Conservation (phyloP, 2,113 vertebrate species). For the Lamprologus sp. region DNA sequence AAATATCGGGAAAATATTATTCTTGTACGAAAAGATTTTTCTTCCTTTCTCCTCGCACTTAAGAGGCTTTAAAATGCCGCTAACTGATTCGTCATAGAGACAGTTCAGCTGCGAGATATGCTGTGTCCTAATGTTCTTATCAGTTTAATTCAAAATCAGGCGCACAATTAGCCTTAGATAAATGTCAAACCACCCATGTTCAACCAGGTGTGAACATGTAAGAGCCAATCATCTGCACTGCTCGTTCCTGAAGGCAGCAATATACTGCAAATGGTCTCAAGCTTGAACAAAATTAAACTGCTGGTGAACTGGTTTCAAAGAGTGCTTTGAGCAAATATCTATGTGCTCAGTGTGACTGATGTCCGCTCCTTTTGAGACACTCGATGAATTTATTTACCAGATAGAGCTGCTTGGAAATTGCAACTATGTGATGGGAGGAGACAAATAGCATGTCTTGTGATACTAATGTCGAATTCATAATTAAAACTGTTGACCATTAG, state of each 20-base stretch:
- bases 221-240: background rate
- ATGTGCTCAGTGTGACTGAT: slow-evolving; percentile 1
- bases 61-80: background rate
- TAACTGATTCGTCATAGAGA: background rate
- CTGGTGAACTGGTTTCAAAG: slow-evolving; percentile 10
- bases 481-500: background rate
- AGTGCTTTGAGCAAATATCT: slow-evolving; percentile 11
- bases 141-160: background rate
- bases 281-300: slow-evolving; percentile 10
- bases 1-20: background rate
- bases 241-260: background rate
- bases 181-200: background rate
- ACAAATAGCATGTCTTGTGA: background rate
- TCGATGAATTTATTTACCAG: background rate
- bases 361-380: slow-evolving; percentile 2
- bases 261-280: background rate
- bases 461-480: background rate
- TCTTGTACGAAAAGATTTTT: background rate
- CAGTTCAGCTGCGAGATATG: background rate
- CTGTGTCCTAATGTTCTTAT: background rate
- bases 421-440: background rate
- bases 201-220: background rate
- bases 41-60: background rate
- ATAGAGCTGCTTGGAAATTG: background rate
- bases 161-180: background rate